Evolutionary conservation across 2,113 vertebrate species (phyloP), one percentile per base, ranked within the genome.

Genomic region (Rhinichthys klamathensis): DNA sequence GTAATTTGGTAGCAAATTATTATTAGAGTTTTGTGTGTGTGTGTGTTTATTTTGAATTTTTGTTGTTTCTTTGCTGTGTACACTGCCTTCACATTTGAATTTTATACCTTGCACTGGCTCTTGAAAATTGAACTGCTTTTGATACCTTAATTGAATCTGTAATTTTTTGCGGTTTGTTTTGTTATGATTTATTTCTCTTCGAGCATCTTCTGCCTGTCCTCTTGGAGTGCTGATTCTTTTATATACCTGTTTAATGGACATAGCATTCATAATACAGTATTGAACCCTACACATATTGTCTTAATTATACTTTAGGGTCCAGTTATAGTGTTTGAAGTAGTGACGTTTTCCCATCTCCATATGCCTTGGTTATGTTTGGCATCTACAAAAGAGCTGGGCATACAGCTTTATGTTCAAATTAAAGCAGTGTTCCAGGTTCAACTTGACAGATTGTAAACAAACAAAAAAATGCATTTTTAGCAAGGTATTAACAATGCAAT

Each of bases 81-180:
- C 67, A 77, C 70, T 82, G 83, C 83, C 86, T 87, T 76, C 63
- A 63, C 84, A 30, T 80, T 75, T 75, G 25, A 56, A 70, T 80
- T 30, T 76, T 84, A 63, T 83, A 32, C 82, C 54, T 72, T 77
- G 76, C 85, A 85, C 83, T 88, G 30, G 21, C 27, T 49, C 18
- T 44, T 73, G 73, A 74, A 58, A 51, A 12, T 3, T 35, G 13
- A 72, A 82, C 56, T 72, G 27, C 46, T 72, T 46, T 63, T 63
- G 44, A 74, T 84, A 85, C 49, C 49, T 85, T 85, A 23, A 80
- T 46, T 54, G 41, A 41, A 85, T 82, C 25, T 75, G 56, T 30
- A 10, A 4, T 80, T 80, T 30, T 35, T 73, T 63, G 61, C 69
- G 46, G 54, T 60, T 84, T 58, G 49, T 44, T 73, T 49, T 11